Evolutionary conservation across 2,888 invertebrate genomes (phyloP), one percentile per base, ranked within the genome.

Genomic region (Phortica okadai): DNA sequence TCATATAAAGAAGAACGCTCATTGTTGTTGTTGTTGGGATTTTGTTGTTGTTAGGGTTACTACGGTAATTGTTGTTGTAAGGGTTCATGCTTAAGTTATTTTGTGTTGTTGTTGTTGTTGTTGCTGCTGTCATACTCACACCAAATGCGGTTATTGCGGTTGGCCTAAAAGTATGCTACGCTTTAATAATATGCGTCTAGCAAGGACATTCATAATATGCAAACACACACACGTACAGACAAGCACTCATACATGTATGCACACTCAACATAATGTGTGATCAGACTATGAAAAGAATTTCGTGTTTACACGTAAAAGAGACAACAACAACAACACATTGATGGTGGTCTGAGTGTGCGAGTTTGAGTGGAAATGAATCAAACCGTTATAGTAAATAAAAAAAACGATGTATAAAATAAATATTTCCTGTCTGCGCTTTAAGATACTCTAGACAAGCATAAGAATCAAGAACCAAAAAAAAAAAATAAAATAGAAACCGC

Each of bases 381-480:
- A 62, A 25, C 16, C n/a, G 25, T 25, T 11, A 67, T 45, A 67
- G 6, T 44, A 67, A 67, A 67, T 44, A 44, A 44, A 45, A 62
- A 62, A 74, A 59, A 69, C 59, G 76, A 75, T 58, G 64, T 66
- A 77, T 74, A 81, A 78, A 77, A 75, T 80, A 80, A 83, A 82
- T 80, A 88, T 85, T 88, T 85, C 88, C 85, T 85, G 85, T 85
- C 85, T 85, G 84, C 82, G 80, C 85, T 85, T 84, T 83, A 83
- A 85, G 85, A 82, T 88, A 82, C 83, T 77, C 88, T 88, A 86
- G 85, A 88, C 87, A 74, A 76, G 81, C 76, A 80, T 14, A 54
- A n/a, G n/a, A 62, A 10, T 2, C 21, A 54, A n/a, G n/a, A 62
- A 10, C 7, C 8, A 16, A 21, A 62, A n/a, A 11, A 62, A n/a